phyloP scores from a whole-genome alignment of 2,797 vertebrate genomes.

The Mionectes olivaceus region DNA sequence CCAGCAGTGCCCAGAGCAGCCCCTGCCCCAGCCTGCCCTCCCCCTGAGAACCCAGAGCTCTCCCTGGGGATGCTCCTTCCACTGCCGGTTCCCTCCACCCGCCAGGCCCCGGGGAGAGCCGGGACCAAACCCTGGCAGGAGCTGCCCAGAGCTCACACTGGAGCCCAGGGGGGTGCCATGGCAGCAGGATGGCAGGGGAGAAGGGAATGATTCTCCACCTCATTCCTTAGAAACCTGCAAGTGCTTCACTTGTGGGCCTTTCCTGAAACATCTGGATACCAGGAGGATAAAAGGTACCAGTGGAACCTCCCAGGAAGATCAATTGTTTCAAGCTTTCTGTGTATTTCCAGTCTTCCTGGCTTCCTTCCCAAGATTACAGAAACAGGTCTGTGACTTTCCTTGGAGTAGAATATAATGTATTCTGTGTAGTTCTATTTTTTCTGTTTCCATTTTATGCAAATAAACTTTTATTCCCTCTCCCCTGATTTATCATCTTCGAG shows the following conservation, averaged over 20 bases:
- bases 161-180: not conserved
- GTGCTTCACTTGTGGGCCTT: conserved; percentile 46
- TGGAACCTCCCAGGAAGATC: conserved; percentile 71
- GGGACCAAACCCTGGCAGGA: not conserved
- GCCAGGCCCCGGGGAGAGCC: not conserved
- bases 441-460: conserved; percentile 41
- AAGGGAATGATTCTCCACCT: not conserved
- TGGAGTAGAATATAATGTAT: not conserved
- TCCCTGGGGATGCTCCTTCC: not conserved
- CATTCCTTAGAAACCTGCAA: conserved; percentile 4
- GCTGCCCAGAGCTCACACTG: not conserved
- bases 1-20: not conserved
- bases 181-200: not conserved
- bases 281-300: conserved; percentile 57
- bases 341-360: conserved; percentile 47
- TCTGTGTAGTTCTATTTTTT: not conserved
- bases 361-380: conserved; percentile 46
- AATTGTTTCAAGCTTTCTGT: conserved; percentile 49
- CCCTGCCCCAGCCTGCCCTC: not conserved
- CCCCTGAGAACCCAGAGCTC: not conserved
- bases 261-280: conserved; percentile 66
- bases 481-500: conserved; percentile 42
- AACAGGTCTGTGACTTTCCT: conserved; percentile 47
- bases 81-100: not conserved
- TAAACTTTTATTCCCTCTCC: conserved; percentile 29